phyloP scores from a whole-genome alignment of 2,797 vertebrate species.

The Falco cherrug region DNA sequence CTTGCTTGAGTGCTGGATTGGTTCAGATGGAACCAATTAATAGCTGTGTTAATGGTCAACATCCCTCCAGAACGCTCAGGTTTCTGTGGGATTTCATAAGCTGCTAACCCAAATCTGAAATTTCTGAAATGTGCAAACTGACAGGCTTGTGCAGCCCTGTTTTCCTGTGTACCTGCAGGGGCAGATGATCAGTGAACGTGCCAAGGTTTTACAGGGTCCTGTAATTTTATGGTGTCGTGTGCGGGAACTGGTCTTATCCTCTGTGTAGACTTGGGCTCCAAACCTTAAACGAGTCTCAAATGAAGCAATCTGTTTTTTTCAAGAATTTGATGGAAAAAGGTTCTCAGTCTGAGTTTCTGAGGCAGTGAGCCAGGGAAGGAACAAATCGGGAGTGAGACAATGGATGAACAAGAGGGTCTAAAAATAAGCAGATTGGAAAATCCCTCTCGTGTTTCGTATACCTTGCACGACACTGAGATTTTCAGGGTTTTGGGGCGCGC shows the following conservation, averaged over 20 bases:
- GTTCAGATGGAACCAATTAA: neutral
- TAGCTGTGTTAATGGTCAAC: neutral
- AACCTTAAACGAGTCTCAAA: neutral
- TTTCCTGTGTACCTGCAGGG: neutral
- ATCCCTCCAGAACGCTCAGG: neutral
- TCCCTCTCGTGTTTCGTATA: rapidly evolving
- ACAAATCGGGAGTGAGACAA: neutral
- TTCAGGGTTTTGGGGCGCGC: neutral
- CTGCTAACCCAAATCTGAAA: neutral
- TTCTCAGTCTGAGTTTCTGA: neutral
- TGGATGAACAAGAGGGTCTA: neutral
- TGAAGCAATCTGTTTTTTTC: neutral
- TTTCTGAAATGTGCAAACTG: neutral
- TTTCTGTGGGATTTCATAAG: neutral
- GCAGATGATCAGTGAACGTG: neutral
- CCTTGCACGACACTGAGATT: neutral
- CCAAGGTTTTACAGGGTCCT: neutral
- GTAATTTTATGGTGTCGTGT: neutral
- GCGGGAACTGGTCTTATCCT: neutral
- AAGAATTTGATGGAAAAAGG: neutral
- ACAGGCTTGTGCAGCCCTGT: neutral
- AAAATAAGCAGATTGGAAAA: neutral
- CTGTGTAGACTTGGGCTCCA: neutral
- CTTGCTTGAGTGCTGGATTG: neutral
- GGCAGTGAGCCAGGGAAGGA: neutral